phyloP scores from a whole-genome alignment of 1,140 invertebrate genomes.

The Aphelinus certus region DNA sequence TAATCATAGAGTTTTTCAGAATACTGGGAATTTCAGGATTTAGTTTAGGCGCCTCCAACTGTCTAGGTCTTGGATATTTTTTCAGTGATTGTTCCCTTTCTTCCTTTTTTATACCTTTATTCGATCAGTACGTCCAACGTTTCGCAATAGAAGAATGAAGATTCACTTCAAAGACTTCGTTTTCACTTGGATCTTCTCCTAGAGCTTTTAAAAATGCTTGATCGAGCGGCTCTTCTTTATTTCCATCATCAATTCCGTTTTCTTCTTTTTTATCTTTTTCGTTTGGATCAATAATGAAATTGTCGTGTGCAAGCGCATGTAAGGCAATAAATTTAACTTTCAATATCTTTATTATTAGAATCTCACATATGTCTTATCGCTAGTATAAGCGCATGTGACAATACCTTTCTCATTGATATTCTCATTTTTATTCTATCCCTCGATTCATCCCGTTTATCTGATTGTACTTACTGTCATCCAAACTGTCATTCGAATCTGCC shows the following conservation, averaged over 20 bases:
- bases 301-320: no score
- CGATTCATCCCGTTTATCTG: no score
- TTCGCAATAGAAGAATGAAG: not conserved
- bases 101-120: slow-evolving; percentile 24
- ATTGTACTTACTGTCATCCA: no score
- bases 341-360: no score
- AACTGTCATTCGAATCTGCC: no score
- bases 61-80: slow-evolving; percentile 1
- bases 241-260: not conserved
- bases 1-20: not conserved
- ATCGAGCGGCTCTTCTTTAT: slow-evolving; percentile 18
- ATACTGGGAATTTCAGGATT: slow-evolving; percentile 19
- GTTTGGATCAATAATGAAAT: no score
- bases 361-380: no score
- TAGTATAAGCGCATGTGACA: no score
- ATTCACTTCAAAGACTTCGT: not conserved
- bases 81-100: not conserved
- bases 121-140: slow-evolving; percentile 21
- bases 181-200: slow-evolving; percentile 16
- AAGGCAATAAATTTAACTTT: no score
- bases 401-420: no score
- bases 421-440: no score
- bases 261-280: not conserved
- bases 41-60: slow-evolving; percentile 6
- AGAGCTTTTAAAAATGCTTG: slow-evolving; percentile 9